Conservation (phyloP, 2,888 invertebrate species). For the Heteromyza rotundicornis region DNA sequence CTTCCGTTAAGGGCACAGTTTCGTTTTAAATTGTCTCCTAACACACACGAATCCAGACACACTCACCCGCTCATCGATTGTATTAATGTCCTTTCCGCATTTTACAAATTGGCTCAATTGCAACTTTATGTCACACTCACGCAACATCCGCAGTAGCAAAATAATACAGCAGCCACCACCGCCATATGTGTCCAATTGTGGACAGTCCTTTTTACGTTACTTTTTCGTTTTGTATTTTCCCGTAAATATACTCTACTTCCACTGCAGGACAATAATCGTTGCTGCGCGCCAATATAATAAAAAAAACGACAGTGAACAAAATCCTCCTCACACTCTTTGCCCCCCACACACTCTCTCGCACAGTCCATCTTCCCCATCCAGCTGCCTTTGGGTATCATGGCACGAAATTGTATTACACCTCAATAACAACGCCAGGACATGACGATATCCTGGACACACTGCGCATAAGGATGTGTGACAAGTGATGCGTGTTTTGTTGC, state of each 20-base stretch:
- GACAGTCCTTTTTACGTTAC: no score
- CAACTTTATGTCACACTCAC: slow-evolving; percentile 58
- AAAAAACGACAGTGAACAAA: slow-evolving; percentile 8
- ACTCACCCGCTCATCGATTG: slow-evolving; percentile 11
- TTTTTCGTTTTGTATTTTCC: not conserved
- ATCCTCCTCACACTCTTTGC: slow-evolving; percentile 13
- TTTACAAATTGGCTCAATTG: slow-evolving; percentile 63
- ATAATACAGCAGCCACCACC: slow-evolving; percentile 28
- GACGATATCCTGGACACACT: slow-evolving; percentile 41
- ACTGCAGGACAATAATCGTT: slow-evolving; percentile 20
- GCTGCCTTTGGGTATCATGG: slow-evolving; percentile 51
- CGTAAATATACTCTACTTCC: slow-evolving; percentile 4
- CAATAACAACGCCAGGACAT: slow-evolving; percentile 60
- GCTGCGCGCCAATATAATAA: slow-evolving; percentile 27
- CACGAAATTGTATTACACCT: slow-evolving; percentile 61
- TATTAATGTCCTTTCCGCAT: slow-evolving; percentile 53
- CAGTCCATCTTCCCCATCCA: no score
- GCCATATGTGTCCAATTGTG: slow-evolving; percentile 55
- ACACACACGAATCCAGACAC: not conserved
- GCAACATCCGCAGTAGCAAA: slow-evolving; percentile 29
- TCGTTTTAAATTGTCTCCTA: no score
- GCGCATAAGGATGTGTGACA: slow-evolving; percentile 49
- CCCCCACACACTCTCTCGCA: slow-evolving; percentile 8
- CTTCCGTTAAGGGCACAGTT: slow-evolving; percentile 8
- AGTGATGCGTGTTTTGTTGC: slow-evolving; percentile 61